phyloP scores from a whole-genome alignment of 2,797 vertebrate genomes.

The Holocentrus rufus region DNA sequence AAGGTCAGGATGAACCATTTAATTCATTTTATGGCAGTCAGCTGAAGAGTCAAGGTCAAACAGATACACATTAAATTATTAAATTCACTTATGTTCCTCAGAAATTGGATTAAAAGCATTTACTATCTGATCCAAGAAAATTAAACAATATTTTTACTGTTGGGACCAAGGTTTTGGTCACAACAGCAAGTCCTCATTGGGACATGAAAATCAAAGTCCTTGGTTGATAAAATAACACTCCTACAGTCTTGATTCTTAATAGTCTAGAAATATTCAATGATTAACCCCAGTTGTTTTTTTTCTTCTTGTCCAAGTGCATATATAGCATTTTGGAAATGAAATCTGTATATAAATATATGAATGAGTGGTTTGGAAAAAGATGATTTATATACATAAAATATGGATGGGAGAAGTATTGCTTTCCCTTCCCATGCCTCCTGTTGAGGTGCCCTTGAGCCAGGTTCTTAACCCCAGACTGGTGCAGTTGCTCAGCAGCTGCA shows the following conservation, averaged over 20 bases:
- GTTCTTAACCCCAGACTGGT: slow-evolving; percentile 5
- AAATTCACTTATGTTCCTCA: slow-evolving; percentile 47
- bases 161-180: slow-evolving; percentile 27
- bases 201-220: background rate
- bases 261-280: slow-evolving; percentile 16
- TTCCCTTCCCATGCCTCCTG: background rate
- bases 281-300: background rate
- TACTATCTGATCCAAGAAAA: slow-evolving; percentile 34
- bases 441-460: background rate
- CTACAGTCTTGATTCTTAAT: too few species aligned
- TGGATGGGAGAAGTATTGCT: background rate
- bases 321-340: too few species aligned
- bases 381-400: too few species aligned
- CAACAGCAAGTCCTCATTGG: background rate
- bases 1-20: slow-evolving; percentile 63
- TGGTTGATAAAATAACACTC: background rate
- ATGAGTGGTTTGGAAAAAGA: too few species aligned
- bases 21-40: slow-evolving; percentile 55
- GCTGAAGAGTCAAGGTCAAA: slow-evolving; percentile 54
- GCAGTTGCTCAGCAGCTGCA: background rate
- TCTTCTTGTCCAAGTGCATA: too few species aligned
- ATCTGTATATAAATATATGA: too few species aligned
- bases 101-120: slow-evolving; percentile 25
- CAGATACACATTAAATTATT: slow-evolving; percentile 53
- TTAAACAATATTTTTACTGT: slow-evolving; percentile 30